Percentiles rank a stretch among this genome's conserved stretches.
Evolutionary conservation across 2,113 vertebrate species (phyloP).

Genomic region (Daboia siamensis): DNA sequence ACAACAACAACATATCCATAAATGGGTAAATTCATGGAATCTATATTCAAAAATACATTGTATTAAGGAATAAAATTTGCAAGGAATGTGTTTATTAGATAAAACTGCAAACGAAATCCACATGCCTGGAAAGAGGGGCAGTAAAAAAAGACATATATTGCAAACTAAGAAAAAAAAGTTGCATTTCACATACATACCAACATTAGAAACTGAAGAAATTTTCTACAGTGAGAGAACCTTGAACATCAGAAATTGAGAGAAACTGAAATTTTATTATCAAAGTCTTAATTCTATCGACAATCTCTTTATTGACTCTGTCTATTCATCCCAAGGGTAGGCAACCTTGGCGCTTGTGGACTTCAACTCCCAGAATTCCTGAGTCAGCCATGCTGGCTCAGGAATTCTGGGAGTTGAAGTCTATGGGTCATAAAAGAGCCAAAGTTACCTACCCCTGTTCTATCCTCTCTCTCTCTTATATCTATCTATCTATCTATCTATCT

Average conservation of each 20-base stretch:
- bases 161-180: neutral
- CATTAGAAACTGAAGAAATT: neutral
- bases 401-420: too few relatives aligned
- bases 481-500: neutral
- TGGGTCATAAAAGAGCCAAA: too few relatives aligned
- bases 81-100: neutral
- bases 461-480: too few relatives aligned
- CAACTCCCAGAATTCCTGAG: too few relatives aligned
- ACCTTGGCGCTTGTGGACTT: too few relatives aligned
- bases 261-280: neutral
- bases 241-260: neutral
- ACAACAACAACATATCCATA: too few relatives aligned
- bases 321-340: too few relatives aligned
- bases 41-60: neutral
- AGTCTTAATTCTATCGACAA: neutral
- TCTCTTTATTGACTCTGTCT: neutral
- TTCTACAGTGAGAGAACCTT: neutral
- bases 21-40: neutral
- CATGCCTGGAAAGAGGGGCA: neutral
- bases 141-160: neutral
- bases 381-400: too few relatives aligned
- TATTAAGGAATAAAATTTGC: neutral
- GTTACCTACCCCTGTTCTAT: too few relatives aligned
- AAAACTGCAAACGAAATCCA: neutral
- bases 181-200: neutral